phyloP scores from a whole-genome alignment of 2,113 vertebrate genomes.

The Bambusicola thoracicus region DNA sequence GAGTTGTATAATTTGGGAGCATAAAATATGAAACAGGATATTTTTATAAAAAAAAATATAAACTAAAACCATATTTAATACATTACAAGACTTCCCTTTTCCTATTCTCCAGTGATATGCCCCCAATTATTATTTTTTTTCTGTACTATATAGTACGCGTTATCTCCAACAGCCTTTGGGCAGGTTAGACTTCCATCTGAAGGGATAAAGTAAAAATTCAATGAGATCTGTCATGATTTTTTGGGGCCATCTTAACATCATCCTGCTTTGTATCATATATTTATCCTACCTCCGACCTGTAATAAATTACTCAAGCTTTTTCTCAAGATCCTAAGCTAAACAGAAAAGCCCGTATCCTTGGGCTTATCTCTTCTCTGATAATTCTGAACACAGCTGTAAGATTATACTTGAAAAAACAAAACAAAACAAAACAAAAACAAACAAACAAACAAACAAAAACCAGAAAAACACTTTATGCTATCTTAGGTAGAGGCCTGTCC shows the following conservation, averaged over 20 bases:
- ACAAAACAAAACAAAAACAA: too few relatives aligned
- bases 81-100: neutral
- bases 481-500: neutral
- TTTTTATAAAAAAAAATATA: slow-evolving; percentile 25
- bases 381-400: neutral
- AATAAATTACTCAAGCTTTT: neutral
- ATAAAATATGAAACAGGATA: slow-evolving; percentile 50
- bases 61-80: neutral
- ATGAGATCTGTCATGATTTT: neutral
- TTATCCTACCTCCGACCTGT: neutral
- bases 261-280: neutral
- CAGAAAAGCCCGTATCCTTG: neutral
- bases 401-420: neutral
- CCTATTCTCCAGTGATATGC: neutral
- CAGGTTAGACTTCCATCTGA: neutral
- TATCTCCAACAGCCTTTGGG: neutral
- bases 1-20: neutral
- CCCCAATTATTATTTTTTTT: neutral
- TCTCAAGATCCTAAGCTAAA: neutral
- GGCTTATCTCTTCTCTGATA: neutral
- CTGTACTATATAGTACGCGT: neutral
- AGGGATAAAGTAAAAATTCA: neutral
- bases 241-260: neutral
- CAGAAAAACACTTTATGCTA: neutral
- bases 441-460: too few relatives aligned